Evolutionary conservation across 2,113 vertebrate genomes (phyloP), one percentile per base, ranked within the genome.

Genomic region (Pseudopipra pipra): DNA sequence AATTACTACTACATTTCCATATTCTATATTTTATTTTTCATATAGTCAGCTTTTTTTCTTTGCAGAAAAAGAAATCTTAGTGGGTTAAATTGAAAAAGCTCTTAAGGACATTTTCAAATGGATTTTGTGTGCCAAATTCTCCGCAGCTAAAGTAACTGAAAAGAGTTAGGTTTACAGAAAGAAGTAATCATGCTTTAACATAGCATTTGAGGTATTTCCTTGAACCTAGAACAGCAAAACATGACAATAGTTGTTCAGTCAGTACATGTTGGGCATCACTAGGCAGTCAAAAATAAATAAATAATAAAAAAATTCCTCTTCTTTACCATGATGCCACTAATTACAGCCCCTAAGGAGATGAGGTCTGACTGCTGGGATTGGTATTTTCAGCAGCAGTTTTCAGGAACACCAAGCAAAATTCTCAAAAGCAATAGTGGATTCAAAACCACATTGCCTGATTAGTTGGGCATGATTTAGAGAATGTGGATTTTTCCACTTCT

Each of bases 231-330:
- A 43, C 11, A 77, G 19, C 25, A 62, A 58, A 54, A 55, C 0
- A 8, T 43, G 23, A 33, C 13, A 51, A 8, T 3, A 59, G 6
- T 67, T 20, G 4, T 67, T 84, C 31, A 41, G 51, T 56, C 55
- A 59, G 25, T 71, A 47, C 0, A 0, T 23, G 3, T 4, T 47
- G 23, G 33, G 8, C 18, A 65, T 47, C 43, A 30, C 12, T 73
- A 30, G 8, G 31, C 2, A 28, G 6, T 31, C 14, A 33, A n/a
- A 72, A 77, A 78, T 20, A 18, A 7, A 27, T 19, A 39, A 39
- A 28, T 39, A 49, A 54, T 15, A 15, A 23, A 13, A 56, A 21
- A 44, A 0, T 1, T 3, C 21, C 13, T 0, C 3, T 20, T 81
- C 28, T 75, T 63, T 46, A 59, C 46, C 14, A n/a, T 58, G 3